These are phyloP conservation scores for Piprites chloris DNA, from an alignment of 2,113 vertebrate genomes.

Conservation along the genomic window DNA sequence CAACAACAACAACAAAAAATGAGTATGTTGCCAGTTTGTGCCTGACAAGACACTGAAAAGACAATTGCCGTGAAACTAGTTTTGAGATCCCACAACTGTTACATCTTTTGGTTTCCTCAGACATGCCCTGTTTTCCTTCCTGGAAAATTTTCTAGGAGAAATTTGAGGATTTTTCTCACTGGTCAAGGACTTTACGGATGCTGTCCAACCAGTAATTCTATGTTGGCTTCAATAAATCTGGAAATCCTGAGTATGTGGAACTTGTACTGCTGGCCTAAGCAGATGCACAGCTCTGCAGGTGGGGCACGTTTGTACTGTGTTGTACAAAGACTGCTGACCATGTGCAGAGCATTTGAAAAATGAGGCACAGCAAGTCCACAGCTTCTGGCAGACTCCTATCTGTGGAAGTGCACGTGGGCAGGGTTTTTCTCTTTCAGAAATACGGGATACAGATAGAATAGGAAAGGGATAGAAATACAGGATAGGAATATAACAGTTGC, in stretches of 20 bases:
- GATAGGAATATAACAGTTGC: not conserved
- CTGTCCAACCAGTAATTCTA: not conserved
- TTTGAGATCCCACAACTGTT: not conserved
- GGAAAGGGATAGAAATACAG: not conserved
- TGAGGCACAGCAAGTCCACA: not conserved
- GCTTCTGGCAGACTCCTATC: no score
- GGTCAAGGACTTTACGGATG: not conserved
- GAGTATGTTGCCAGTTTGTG: not conserved
- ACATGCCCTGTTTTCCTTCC: not conserved
- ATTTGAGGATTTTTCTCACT: not conserved
- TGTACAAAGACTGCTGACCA: not conserved
- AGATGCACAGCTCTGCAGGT: not conserved
- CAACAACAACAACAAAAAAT: no score
- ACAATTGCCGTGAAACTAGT: not conserved
- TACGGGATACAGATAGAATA: not conserved
- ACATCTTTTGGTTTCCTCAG: not conserved
- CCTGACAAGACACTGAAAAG: not conserved
- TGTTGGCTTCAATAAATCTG: not conserved
- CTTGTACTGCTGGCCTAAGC: not conserved
- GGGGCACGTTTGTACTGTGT: accelerated
- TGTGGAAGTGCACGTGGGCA: not conserved
- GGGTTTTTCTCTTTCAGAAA: not conserved
- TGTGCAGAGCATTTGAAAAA: not conserved
- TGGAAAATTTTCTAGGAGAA: not conserved
- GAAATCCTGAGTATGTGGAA: not conserved